phyloP scores from a whole-genome alignment of 92 coral and sea anemone species.

The Isaurus tuberculatus region DNA sequence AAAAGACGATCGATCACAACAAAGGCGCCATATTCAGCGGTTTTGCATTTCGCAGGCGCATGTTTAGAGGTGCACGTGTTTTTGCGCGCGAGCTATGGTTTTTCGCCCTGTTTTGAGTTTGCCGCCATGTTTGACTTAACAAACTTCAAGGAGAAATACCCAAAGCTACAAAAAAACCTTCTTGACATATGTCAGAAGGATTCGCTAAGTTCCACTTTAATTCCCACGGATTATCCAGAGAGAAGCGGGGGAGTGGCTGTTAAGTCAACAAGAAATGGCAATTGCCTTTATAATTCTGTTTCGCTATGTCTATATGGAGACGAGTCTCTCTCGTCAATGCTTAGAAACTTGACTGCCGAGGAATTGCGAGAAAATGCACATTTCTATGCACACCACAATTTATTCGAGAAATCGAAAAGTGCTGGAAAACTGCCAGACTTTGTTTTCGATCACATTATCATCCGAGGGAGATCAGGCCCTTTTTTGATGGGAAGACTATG shows the following conservation, averaged over 20 bases:
- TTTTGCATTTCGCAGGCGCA: slow-evolving; percentile 9
- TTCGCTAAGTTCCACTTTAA: neutral
- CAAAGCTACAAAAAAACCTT: too few species aligned
- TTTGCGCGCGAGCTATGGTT: neutral
- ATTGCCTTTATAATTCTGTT: slow-evolving; percentile 1
- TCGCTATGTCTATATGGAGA: neutral
- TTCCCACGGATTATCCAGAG: neutral
- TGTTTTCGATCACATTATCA: slow-evolving; percentile 35
- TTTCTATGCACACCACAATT: slow-evolving; percentile 29
- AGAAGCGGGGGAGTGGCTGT: neutral
- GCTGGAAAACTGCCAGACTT: slow-evolving; percentile 9
- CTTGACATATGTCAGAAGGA: neutral
- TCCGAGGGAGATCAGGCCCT: slow-evolving; percentile 6
- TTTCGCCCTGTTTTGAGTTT: slow-evolving; percentile 8
- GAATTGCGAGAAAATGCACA: slow-evolving; percentile 16
- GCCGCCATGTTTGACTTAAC: slow-evolving; percentile 14
- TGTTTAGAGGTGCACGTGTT: slow-evolving; percentile 16
- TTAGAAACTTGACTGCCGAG: neutral
- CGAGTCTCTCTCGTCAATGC: neutral
- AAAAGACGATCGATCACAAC: slow-evolving; percentile 7
- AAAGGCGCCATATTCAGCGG: slow-evolving; percentile 7
- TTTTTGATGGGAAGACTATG: neutral
- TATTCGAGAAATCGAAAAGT: slow-evolving; percentile 4
- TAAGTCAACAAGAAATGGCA: neutral
- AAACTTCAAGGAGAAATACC: neutral